Percentiles rank a stretch among this genome's conserved stretches.
These are phyloP conservation scores for Intellagama lesueurii DNA, from an alignment of 2,797 vertebrate genomes.

Conservation along the genomic window DNA sequence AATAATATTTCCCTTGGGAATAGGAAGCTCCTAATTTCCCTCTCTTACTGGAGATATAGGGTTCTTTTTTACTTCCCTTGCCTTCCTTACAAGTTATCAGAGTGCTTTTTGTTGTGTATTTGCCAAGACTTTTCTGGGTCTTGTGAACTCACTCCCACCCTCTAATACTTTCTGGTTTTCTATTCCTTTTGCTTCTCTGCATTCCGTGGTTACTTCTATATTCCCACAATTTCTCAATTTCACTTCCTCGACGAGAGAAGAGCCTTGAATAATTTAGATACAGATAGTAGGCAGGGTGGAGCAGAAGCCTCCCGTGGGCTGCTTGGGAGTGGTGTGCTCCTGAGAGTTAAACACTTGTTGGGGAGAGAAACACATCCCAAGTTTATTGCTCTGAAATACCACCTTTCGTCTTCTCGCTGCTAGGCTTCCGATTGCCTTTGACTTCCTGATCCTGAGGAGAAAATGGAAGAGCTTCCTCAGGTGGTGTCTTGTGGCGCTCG, in stretches of 20 bases:
- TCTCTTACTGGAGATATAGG: neutral
- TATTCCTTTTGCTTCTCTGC: neutral
- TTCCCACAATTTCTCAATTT: neutral
- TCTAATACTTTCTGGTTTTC: neutral
- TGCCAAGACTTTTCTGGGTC: neutral
- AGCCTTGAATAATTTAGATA: neutral
- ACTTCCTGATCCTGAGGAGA: slow-evolving; percentile 88
- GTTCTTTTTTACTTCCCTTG: neutral
- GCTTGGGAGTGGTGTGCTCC: too few species aligned
- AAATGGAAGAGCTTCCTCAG: slow-evolving; percentile 90
- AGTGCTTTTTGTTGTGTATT: neutral
- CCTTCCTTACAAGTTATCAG: neutral
- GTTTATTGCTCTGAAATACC: neutral
- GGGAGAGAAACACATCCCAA: neutral
- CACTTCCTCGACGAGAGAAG: neutral
- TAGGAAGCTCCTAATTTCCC: neutral
- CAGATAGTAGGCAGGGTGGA: neutral
- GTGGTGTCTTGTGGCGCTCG: slow-evolving; percentile 87
- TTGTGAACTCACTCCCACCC: neutral
- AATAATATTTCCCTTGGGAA: neutral
- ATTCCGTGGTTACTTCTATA: neutral
- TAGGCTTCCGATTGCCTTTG: slow-evolving; percentile 94
- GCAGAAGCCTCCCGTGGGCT: neutral
- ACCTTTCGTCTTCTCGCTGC: slow-evolving; percentile 33
- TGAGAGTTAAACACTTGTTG: neutral